A percentile compares a stretch with the other conserved stretches of the same genome.
Conservation (phyloP, 2,888 invertebrate species). For the Baronia brevicornis region DNA sequence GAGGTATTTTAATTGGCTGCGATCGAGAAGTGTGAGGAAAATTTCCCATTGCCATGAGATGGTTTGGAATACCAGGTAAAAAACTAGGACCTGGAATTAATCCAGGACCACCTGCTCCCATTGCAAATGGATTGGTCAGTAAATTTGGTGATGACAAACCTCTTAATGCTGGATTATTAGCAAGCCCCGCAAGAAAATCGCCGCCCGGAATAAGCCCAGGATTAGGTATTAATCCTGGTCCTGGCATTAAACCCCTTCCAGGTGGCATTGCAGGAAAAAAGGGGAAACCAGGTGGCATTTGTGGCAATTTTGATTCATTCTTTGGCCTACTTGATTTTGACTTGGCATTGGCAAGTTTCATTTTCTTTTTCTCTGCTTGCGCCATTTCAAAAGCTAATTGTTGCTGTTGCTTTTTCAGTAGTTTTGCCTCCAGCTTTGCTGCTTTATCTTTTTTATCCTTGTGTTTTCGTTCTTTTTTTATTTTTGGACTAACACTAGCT, state of each 20-base stretch:
- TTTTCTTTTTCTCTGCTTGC: constrained; percentile 51
- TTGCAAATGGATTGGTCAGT: constrained; percentile 70
- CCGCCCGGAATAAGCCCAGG: constrained; percentile 67
- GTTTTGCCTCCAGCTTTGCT: constrained; percentile 61
- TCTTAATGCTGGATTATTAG: constrained; percentile 64
- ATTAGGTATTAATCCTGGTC: constrained; percentile 62
- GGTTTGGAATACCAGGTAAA: constrained; percentile 62
- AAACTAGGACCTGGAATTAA: constrained; percentile 76
- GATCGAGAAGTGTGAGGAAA: constrained; percentile 77
- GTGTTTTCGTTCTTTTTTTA: constrained; percentile 76
- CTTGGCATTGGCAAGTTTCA: constrained; percentile 48
- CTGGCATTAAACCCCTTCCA: constrained; percentile 74
- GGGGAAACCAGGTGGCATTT: constrained; percentile 60
- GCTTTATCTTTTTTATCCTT: constrained; percentile 70
- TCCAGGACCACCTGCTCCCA: constrained; percentile 74
- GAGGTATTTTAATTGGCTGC: constrained; percentile 73
- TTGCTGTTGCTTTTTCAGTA: constrained; percentile 64
- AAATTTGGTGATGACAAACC: constrained; percentile 55
- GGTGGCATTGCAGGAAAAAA: constrained; percentile 63
- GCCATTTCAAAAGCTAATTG: constrained; percentile 60
- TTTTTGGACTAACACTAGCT: constrained; percentile 74
- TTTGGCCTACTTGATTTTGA: constrained; percentile 58
- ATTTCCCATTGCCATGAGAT: constrained; percentile 66
- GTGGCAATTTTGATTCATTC: constrained; percentile 56
- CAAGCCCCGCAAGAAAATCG: constrained; percentile 56